Evolutionary conservation across 2,113 vertebrate species (phyloP).

Genomic region (Spermophilus dauricus): DNA sequence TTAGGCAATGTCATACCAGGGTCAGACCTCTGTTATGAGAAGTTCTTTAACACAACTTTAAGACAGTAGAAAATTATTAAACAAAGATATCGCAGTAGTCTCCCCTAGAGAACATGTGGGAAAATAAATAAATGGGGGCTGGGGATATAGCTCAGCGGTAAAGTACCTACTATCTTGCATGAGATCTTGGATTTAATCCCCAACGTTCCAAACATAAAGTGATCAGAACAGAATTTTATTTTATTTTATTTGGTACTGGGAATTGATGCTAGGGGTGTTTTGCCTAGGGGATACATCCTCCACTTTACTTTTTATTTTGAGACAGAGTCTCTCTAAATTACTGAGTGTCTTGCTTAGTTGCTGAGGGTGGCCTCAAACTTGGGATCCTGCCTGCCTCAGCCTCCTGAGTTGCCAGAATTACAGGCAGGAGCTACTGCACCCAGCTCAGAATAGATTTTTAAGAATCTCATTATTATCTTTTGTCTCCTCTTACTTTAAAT

Average conservation of each 20-base stretch:
- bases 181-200: not conserved
- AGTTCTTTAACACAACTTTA: constrained; percentile 50
- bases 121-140: not conserved
- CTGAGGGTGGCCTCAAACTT: too few species aligned
- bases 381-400: too few species aligned
- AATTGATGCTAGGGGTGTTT: too few species aligned
- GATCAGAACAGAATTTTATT: not conserved
- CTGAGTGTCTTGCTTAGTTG: too few species aligned
- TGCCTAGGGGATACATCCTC: too few species aligned
- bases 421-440: too few species aligned
- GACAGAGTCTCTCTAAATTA: too few species aligned
- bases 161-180: not conserved
- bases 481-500: constrained; percentile 2
- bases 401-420: too few species aligned
- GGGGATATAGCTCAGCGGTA: not conserved
- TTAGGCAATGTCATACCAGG: not conserved
- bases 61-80: constrained; percentile 46
- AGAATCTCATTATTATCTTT: constrained; percentile 31
- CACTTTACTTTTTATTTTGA: too few species aligned
- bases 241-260: too few species aligned
- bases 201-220: not conserved
- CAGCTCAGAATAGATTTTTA: constrained; percentile 23
- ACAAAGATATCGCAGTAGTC: constrained; percentile 37
- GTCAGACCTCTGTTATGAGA: constrained; percentile 11
- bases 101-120: not conserved